Percentiles rank a stretch among this genome's conserved stretches.
phyloP scores from a whole-genome alignment of 2,797 vertebrate species.

The Smutsia gigantea region DNA sequence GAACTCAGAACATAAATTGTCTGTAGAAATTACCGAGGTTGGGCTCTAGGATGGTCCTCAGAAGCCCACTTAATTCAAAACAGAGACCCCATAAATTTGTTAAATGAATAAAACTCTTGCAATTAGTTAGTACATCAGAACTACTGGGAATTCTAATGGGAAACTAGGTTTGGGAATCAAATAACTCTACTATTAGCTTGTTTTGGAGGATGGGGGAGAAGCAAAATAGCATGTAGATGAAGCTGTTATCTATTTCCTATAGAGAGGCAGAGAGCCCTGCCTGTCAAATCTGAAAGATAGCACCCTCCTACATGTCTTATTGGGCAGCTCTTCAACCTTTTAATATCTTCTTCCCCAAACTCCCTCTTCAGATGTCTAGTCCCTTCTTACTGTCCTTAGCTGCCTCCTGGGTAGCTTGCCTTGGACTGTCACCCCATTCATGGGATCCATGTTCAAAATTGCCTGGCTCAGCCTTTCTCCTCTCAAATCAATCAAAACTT shows the following conservation, averaged over 20 bases:
- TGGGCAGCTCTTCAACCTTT: not conserved
- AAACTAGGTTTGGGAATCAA: constrained; percentile 34
- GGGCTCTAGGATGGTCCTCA: not conserved
- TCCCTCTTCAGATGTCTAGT: not conserved
- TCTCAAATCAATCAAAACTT: not conserved
- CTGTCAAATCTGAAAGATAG: not conserved
- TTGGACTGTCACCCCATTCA: not conserved
- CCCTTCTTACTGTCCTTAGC: not conserved
- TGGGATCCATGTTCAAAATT: not conserved
- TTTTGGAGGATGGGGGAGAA: not conserved
- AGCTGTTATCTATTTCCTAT: not conserved
- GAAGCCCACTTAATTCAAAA: constrained; percentile 10
- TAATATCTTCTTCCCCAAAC: not conserved
- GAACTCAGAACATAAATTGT: not conserved
- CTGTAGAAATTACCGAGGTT: not conserved
- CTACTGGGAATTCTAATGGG: not conserved
- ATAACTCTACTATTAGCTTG: constrained; percentile 1
- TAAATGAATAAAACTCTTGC: constrained; percentile 29
- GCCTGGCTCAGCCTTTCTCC: not conserved
- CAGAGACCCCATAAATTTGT: constrained; percentile 20
- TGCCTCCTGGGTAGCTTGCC: not conserved
- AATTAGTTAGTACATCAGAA: not conserved
- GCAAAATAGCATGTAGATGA: not conserved
- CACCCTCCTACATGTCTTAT: not conserved
- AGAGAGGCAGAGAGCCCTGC: not conserved